phyloP scores from a whole-genome alignment of 2,888 invertebrate species.

The Meteorus cinctellus region DNA sequence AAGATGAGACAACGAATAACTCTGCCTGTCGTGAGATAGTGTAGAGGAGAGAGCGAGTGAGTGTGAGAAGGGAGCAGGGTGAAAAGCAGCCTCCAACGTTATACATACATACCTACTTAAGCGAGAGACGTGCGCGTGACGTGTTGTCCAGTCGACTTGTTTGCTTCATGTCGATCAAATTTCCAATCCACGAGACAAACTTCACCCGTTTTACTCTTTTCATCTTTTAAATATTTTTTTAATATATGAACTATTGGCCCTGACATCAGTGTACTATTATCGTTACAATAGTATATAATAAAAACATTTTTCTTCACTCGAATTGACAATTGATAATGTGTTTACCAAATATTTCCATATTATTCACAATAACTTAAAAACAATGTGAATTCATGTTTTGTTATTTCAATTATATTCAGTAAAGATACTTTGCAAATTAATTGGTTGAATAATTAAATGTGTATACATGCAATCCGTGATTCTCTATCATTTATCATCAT shows the following conservation, averaged over 20 bases:
- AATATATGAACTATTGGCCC: background rate
- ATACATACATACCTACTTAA: slow-evolving; percentile 36
- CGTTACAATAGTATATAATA: no score
- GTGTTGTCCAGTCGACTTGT: slow-evolving; percentile 64
- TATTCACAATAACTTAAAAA: no score
- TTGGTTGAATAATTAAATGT: background rate
- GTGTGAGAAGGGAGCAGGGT: slow-evolving; percentile 9
- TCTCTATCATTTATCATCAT: slow-evolving; percentile 13
- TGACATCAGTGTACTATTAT: no score
- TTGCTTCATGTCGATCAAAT: slow-evolving; percentile 72
- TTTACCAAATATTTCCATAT: no score
- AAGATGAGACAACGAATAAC: slow-evolving; percentile 44
- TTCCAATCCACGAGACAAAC: slow-evolving; percentile 68
- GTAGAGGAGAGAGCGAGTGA: slow-evolving; percentile 5
- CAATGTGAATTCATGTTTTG: no score
- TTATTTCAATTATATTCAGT: no score
- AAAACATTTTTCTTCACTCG: no score
- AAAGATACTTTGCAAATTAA: background rate
- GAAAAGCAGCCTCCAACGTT: slow-evolving; percentile 30
- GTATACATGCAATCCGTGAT: background rate
- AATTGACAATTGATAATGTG: no score
- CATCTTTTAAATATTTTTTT: slow-evolving; percentile 10
- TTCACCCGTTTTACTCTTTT: slow-evolving; percentile 48
- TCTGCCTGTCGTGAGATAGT: background rate
- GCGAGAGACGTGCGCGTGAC: slow-evolving; percentile 42